Base-by-base conservation (phyloP, 1,140 invertebrate species). In the Diploscapter pachys region DNA sequence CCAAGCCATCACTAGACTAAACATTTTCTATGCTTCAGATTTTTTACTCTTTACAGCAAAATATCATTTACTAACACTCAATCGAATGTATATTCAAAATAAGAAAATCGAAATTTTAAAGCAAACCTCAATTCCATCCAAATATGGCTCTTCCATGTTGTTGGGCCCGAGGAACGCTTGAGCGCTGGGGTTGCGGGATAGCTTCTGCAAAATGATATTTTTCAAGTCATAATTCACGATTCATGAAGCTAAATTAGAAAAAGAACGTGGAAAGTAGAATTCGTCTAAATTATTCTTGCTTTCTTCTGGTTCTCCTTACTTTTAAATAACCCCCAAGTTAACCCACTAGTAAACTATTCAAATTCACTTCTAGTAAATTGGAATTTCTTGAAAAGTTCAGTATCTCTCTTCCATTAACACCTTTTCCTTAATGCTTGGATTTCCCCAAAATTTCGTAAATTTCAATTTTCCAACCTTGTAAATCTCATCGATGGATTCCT, bases 131-230 rank as follows among this genome's bases (percentile, higher is more conserved):
- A 99, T 93, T 55, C 89, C 96, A 89, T 98, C 96, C 77, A 98
- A 88, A 87, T 98, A 99, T 0, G 96, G 96, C 87, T 99, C 96
- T 88, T 99, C 96, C 0, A 94, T 93, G 90, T 99, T 99, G 88
- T 98, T 95, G 4, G 96, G 93, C 54, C 93, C 93, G 50, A 98
- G 89, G 88, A 97, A 98, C 5, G 96, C 96, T 87, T 99, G 96
- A 52, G 96, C 96, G 65, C 94, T 95, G 85, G 95, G 92, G 89
- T 98, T 98, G 88, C 95, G 93, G 0, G 95, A 93, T 73, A 99
- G 87, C 63, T 92, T 90, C 91, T 93, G 84, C 13, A 86, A 86
- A 66, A 78, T 59, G 61, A 59, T 8, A 64, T 63, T 11, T 63
- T 55, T 66, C 66, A 54, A 67, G 54, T 68, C n/a, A 6, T 55